Evolutionary conservation across 2,888 invertebrate genomes (phyloP), one percentile per base, ranked within the genome.

Genomic region (Lasioglossum calceatum): DNA sequence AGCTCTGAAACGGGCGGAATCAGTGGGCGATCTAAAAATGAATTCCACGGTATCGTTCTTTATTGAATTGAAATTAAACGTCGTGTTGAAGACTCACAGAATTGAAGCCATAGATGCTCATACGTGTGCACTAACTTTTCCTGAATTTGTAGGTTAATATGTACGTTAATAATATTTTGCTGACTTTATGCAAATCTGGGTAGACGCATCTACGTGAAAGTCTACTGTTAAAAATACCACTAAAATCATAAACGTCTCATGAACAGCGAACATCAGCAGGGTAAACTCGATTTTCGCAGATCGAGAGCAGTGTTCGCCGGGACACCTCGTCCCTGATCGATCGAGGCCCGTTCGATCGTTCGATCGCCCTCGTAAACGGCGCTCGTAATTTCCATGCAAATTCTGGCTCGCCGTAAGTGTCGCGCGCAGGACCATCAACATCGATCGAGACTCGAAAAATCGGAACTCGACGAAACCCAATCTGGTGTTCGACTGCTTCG

Each of bases 371-470:
- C 70, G 70, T 70, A 42, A 70, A 70, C 39, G 39, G n/a, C n/a
- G 70, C 39, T 36, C 70, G 39, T 70, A 70, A 70, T 70, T 42
- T 70, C 39, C 10, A 70, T 70, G 70, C 39, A 70, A 70, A 70
- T 70, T 39, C 39, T 12, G 23, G 23, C 1, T 3, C 23, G 23
- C 39, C 4, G 36, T 39, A 39, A 70, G 36, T 70, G 70, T 70
- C 39, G 12, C 67, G 36, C 7, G 61, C 23, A 2, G 32, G 32
- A 7, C 16, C 42, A 42, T 36, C 67, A 2, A 7, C 27, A 32
- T 36, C 36, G 67, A 36, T 19, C 36, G 19, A 19, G 67, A 14
- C 7, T 67, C 36, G 36, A 36, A 67, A 64, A 36, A 67, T 36
- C 67, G 67, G 19, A 10, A 73, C 19, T 73, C 27, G n/a, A 47